These are phyloP conservation scores for Papilio demoleus DNA, from an alignment of 2,888 invertebrate genomes.

Conservation along the genomic window DNA sequence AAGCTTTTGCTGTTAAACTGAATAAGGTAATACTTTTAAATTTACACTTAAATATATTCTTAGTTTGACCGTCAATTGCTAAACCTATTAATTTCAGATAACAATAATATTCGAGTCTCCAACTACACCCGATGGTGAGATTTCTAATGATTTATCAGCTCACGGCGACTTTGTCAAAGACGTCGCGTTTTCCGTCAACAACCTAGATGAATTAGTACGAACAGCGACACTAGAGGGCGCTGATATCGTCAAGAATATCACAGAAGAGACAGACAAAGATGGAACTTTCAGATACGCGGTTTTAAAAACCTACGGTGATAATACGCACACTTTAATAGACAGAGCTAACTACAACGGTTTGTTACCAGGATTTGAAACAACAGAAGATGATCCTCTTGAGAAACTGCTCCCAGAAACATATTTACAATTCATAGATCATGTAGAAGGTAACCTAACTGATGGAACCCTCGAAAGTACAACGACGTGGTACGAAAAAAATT, in stretches of 20 bases:
- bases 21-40: constrained; percentile 87
- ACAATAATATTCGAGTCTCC: constrained; percentile 95
- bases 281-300: constrained; percentile 93
- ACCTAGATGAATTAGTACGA: constrained; percentile 92
- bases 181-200: constrained; percentile 96
- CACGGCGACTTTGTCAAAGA: constrained; percentile 99
- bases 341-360: constrained; percentile 91
- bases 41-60: not conserved
- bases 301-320: constrained; percentile 98
- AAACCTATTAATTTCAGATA: constrained; percentile 84
- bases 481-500: constrained; percentile 89
- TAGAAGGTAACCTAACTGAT: constrained; percentile 98
- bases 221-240: constrained; percentile 93
- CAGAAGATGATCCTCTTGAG: constrained; percentile 83
- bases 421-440: constrained; percentile 95
- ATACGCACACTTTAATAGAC: constrained; percentile 97
- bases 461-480: constrained; percentile 93
- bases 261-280: constrained; percentile 92
- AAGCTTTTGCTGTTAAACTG: constrained; percentile 93
- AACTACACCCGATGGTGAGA: constrained; percentile 86
- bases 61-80: not conserved
- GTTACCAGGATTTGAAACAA: constrained; percentile 91
- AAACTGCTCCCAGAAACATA: constrained; percentile 85
- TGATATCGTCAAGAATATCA: constrained; percentile 90
- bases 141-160: constrained; percentile 88